phyloP scores from a whole-genome alignment of 1,140 invertebrate genomes.

The Pseudomyrmex gracilis region DNA sequence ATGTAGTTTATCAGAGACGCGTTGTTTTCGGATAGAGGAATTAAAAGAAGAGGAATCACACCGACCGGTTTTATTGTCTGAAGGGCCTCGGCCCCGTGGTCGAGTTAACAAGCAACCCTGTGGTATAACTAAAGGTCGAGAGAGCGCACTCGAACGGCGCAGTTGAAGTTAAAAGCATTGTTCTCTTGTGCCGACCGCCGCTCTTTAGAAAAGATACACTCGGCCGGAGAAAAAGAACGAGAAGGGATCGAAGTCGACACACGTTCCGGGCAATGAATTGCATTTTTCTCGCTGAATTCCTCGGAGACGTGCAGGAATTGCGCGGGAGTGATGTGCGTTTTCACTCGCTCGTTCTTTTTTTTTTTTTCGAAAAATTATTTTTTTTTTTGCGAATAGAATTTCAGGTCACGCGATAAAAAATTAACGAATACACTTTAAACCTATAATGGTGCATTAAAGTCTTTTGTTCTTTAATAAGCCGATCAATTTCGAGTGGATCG shows the following conservation, averaged over 20 bases:
- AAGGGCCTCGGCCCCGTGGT: constrained; percentile 1
- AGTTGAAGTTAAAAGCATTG: constrained; percentile 63
- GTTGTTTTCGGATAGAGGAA: neutral
- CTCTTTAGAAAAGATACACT: constrained; percentile 58
- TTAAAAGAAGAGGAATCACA: constrained; percentile 19
- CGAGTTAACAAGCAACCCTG: constrained; percentile 33
- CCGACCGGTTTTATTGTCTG: constrained; percentile 39
- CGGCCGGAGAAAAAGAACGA: constrained; percentile 12
- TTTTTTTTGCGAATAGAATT: constrained; percentile 20
- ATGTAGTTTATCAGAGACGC: too few species aligned
- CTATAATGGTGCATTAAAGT: constrained; percentile 33
- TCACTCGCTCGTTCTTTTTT: constrained; percentile 1
- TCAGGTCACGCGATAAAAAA: constrained; percentile 27
- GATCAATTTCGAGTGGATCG: constrained; percentile 2
- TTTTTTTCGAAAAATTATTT: constrained; percentile 26
- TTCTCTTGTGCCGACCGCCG: constrained; percentile 29
- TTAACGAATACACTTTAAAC: constrained; percentile 49
- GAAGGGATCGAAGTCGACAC: constrained; percentile 16
- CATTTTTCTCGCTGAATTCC: constrained; percentile 61
- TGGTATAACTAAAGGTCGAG: constrained; percentile 21
- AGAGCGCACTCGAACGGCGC: constrained; percentile 25
- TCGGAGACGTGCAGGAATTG: constrained; percentile 48
- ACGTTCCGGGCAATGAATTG: constrained; percentile 44
- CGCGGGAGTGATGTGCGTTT: constrained; percentile 24
- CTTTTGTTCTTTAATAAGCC: constrained; percentile 25